Evolutionary conservation across 2,888 invertebrate species (phyloP).

Genomic region (Euplagia quadripunctaria): DNA sequence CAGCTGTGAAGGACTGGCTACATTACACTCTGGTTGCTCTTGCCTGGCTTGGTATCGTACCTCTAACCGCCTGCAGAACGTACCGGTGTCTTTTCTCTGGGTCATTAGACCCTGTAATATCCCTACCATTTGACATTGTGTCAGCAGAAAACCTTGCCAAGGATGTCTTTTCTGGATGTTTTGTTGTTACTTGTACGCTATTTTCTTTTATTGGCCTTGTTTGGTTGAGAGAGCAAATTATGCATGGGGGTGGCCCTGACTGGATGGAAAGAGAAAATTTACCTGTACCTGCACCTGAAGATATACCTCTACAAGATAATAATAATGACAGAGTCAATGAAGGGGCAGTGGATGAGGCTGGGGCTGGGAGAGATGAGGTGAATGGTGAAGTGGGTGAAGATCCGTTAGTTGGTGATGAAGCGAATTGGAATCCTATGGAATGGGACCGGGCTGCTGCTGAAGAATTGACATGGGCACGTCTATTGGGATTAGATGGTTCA

Average conservation of each 20-base stretch:
- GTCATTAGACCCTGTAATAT: slow-evolving; percentile 94
- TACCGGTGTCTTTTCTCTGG: slow-evolving; percentile 97
- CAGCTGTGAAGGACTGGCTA: slow-evolving; percentile 98
- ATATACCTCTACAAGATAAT: slow-evolving; percentile 79
- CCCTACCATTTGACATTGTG: slow-evolving; percentile 96
- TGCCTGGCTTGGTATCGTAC: slow-evolving; percentile 99
- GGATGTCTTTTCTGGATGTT: slow-evolving; percentile 98
- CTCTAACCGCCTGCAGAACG: slow-evolving; percentile 97
- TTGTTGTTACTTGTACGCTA: slow-evolving; percentile 98
- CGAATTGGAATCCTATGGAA: slow-evolving; percentile 99
- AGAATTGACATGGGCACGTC: slow-evolving; percentile 98
- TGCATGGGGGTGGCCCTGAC: slow-evolving; percentile 98
- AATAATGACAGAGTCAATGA: slow-evolving; percentile 83
- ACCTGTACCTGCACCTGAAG: slow-evolving; percentile 83
- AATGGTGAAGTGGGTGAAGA: slow-evolving; percentile 81
- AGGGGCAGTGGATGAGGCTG: slow-evolving; percentile 71
- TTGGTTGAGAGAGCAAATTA: slow-evolving; percentile 99
- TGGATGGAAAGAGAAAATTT: slow-evolving; percentile 94
- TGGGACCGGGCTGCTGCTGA: slow-evolving; percentile 99
- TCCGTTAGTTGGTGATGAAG: slow-evolving; percentile 90
- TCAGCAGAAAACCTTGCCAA: slow-evolving; percentile 97
- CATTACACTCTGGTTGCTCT: slow-evolving; percentile 98
- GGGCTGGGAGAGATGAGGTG: slow-evolving; percentile 70
- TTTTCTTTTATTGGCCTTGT: slow-evolving; percentile 98
- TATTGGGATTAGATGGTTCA: slow-evolving; percentile 98